Evolutionary conservation across 2,888 invertebrate genomes (phyloP), one percentile per base, ranked within the genome.

Genomic region (Troides oblongomaculatus): DNA sequence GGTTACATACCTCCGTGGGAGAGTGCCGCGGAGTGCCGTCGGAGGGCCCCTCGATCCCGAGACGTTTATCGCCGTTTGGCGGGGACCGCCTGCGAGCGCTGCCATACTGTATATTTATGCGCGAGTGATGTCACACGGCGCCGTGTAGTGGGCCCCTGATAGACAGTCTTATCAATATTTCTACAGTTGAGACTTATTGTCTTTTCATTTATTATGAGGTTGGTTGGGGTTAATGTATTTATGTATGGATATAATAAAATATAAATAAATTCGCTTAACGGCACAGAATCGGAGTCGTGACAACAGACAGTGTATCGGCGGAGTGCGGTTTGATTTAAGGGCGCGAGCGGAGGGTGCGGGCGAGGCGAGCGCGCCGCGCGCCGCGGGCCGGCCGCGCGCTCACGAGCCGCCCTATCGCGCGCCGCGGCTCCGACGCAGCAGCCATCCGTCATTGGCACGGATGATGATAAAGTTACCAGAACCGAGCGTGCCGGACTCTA

Each of bases 351-450:
- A 70, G 62, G 64, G n/a, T n/a, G 60, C 74, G 79, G 79, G 71
- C 64, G 69, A 74, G 81, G 80, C 73, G 62, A 61, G 75, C 79
- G 82, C 81, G 78, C 81, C 30, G 21, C 21, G 21, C 74, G 79
- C 79, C 79, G 71, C 63, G 69, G 74, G 81, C 80, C 73, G 62
- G 61, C 75, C 79, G 82, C 81, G 78, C 81, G 82, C 84, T 84
- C 85, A 85, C 84, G 85, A 83, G 76, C 69, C 62, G 61, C 68
- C 63, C 74, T 79, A 81, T 83, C 84, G 75, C 81, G 79, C 79
- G 77, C 62, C 62, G 39, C 60, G 36, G 36, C 23, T 30, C 58
- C 73, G 73, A 76, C 73, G 74, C 74, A 69, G 66, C 39, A 65
- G 66, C 74, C 75, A 75, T 77, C 76, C 74, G 74, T 77, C 76